Percentiles rank a stretch among this genome's conserved stretches.
These are phyloP conservation scores for Drosophila prostipennis DNA, from an alignment of 2,888 invertebrate species.

Conservation along the genomic window DNA sequence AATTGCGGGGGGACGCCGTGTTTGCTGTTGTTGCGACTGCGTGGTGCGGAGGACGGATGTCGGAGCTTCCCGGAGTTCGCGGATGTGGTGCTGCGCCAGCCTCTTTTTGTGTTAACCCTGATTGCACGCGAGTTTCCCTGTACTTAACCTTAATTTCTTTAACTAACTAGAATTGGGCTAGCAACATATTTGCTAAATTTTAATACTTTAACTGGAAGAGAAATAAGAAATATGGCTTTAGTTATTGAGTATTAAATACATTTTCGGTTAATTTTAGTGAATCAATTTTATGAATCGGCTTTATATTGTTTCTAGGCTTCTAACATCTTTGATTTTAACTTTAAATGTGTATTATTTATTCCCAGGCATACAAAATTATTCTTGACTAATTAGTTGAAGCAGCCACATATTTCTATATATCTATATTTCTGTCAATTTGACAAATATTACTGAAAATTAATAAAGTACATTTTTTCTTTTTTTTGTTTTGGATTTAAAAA, in stretches of 20 bases:
- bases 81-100: not conserved
- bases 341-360: not conserved
- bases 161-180: slow-evolving; percentile 68
- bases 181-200: slow-evolving; percentile 44
- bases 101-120: not conserved
- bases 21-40: slow-evolving; percentile 49
- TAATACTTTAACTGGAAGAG: slow-evolving; percentile 51
- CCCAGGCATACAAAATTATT: not conserved
- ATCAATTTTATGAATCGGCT: not conserved
- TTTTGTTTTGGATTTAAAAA: too few relatives aligned
- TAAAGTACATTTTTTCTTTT: too few relatives aligned
- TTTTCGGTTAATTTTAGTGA: not conserved
- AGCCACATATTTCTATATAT: slow-evolving; percentile 9
- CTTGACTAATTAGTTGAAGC: not conserved
- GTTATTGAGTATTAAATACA: not conserved
- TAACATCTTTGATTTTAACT: too few relatives aligned
- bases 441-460: too few relatives aligned
- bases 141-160: slow-evolving; percentile 34
- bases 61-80: not conserved
- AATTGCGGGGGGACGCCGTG: slow-evolving; percentile 73
- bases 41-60: slow-evolving; percentile 1
- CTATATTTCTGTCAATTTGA: too few relatives aligned
- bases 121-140: slow-evolving; percentile 16
- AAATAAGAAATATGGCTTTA: not conserved
- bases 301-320: not conserved